Evolutionary conservation across 1,140 invertebrate species (phyloP).

Genomic region (Camponotus pennsylvanicus): DNA sequence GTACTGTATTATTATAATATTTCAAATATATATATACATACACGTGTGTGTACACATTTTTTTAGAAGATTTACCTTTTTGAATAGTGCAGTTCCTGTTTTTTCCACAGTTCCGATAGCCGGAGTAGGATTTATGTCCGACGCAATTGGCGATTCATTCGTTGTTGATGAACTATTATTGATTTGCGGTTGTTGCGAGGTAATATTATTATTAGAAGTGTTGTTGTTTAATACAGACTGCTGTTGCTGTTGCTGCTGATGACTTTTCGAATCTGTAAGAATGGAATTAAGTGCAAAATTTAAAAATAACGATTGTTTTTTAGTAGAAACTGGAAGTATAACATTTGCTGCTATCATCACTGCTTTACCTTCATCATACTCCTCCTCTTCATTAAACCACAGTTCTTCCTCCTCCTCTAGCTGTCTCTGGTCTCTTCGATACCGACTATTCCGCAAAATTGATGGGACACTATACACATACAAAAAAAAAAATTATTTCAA

Average conservation of each 20-base stretch:
- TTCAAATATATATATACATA: constrained; percentile 11
- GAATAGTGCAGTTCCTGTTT: constrained; percentile 86
- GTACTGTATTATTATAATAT: neutral
- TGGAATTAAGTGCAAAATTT: constrained; percentile 82
- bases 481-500: constrained; percentile 26
- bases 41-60: neutral
- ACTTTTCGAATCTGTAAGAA: constrained; percentile 80
- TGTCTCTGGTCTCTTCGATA: constrained; percentile 96
- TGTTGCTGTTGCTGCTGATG: constrained; percentile 82
- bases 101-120: constrained; percentile 80
- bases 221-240: constrained; percentile 85
- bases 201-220: constrained; percentile 83
- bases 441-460: constrained; percentile 92
- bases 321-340: constrained; percentile 80
- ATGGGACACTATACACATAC: constrained; percentile 88
- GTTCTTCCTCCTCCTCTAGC: constrained; percentile 98
- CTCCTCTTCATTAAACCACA: constrained; percentile 99
- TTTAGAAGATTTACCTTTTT: constrained; percentile 86
- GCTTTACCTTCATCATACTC: constrained; percentile 95
- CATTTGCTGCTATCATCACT: constrained; percentile 86
- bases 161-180: constrained; percentile 82
- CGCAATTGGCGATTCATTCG: constrained; percentile 81
- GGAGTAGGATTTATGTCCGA: constrained; percentile 85
- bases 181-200: constrained; percentile 81
- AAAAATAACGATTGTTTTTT: constrained; percentile 84